phyloP scores from a whole-genome alignment of 1,140 invertebrate genomes.

The Procambarus virginalis region DNA sequence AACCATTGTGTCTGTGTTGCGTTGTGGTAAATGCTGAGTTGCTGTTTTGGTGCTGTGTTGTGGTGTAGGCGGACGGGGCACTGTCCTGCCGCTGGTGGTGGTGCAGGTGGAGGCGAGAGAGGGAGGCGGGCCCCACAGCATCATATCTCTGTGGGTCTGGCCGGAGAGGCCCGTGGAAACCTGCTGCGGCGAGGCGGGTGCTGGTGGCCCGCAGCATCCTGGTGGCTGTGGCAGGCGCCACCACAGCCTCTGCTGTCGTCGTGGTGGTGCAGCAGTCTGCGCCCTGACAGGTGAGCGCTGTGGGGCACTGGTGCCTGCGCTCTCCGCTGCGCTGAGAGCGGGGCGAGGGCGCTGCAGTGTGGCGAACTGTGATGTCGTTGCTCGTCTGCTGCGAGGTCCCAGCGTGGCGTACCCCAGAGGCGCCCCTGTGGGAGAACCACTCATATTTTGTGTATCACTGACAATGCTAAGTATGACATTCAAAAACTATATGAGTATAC shows the following conservation, averaged over 20 bases:
- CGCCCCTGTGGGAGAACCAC: background rate
- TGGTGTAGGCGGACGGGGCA: background rate
- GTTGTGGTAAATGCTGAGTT: no score
- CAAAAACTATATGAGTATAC: no score
- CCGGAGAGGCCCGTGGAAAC: conserved; percentile 42
- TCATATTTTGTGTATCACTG: no score
- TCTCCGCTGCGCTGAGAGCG: background rate
- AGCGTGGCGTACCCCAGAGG: conserved; percentile 51
- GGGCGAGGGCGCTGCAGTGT: conserved; percentile 36
- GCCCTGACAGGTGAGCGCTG: background rate
- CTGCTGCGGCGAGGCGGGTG: conserved; percentile 37
- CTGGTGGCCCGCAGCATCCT: no score
- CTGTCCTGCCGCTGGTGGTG: background rate
- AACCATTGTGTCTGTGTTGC: background rate
- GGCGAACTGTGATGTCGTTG: conserved; percentile 11
- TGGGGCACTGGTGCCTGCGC: background rate
- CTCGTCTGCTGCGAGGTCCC: conserved; percentile 41
- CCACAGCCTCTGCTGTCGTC: background rate
- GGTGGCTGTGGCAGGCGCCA: background rate
- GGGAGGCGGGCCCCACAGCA: background rate
- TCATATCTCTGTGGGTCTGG: conserved; percentile 13
- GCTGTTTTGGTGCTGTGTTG: no score
- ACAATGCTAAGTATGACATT: no score
- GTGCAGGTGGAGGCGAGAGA: background rate
- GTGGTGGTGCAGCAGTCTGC: background rate